phyloP scores from a whole-genome alignment of 2,113 vertebrate genomes.

The Corydoras maculifer region DNA sequence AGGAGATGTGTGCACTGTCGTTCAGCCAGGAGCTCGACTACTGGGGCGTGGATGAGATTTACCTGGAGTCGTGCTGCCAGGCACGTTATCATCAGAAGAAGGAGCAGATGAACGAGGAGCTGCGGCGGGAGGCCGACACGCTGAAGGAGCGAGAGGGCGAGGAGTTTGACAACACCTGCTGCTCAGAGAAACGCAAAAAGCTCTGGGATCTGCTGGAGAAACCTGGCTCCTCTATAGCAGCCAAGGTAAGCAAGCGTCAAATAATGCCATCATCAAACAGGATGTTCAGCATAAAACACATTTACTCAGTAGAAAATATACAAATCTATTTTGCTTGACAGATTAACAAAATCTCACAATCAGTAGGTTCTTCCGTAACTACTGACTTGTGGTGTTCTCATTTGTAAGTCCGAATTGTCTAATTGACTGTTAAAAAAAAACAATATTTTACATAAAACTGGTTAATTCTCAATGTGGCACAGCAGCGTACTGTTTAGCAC shows the following conservation, averaged over 20 bases:
- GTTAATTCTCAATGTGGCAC: too few relatives aligned
- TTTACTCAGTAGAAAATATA: too few relatives aligned
- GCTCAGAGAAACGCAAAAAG: constrained; percentile 92
- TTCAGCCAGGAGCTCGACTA: constrained; percentile 98
- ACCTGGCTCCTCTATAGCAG: constrained; percentile 93
- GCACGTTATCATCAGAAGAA: constrained; percentile 99
- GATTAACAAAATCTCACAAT: too few relatives aligned
- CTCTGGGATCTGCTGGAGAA: constrained; percentile 98
- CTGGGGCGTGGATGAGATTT: constrained; percentile 98
- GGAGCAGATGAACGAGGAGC: constrained; percentile 98
- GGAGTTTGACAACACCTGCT: constrained; percentile 96
- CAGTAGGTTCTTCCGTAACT: too few relatives aligned
- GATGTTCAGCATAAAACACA: too few relatives aligned
- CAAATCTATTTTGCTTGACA: too few relatives aligned
- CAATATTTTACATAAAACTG: too few relatives aligned
- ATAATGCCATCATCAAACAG: too few relatives aligned
- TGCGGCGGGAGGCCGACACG: constrained; percentile 92
- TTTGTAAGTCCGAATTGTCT: too few relatives aligned
- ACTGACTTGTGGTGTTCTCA: too few relatives aligned
- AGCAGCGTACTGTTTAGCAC: too few relatives aligned
- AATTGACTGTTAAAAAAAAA: too few relatives aligned
- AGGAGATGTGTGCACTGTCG: constrained; percentile 97
- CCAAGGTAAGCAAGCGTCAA: constrained; percentile 74
- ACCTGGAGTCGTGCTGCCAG: constrained; percentile 98
- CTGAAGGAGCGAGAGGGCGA: constrained; percentile 89